Percentiles rank a stretch among this genome's conserved stretches.
Conservation (phyloP, 2,797 vertebrate species). For the Alfaro cultratus region DNA sequence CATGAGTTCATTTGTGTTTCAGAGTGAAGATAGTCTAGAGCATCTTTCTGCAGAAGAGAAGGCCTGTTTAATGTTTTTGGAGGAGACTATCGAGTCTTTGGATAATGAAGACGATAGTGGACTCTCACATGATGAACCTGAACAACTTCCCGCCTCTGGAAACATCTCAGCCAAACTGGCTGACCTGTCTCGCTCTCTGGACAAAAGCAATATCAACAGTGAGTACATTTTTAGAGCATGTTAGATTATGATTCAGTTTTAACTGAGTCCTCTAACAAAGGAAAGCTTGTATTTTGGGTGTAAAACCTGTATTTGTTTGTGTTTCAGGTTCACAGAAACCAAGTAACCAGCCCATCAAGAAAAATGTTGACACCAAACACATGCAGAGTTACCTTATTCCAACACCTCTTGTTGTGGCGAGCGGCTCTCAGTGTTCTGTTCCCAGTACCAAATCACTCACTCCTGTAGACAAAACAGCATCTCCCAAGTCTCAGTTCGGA, state of each 20-base stretch:
- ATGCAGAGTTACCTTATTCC: slow-evolving; percentile 73
- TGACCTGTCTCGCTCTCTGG: slow-evolving; percentile 67
- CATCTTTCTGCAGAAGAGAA: slow-evolving; percentile 92
- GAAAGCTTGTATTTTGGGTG: background rate
- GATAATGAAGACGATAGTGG: slow-evolving; percentile 88
- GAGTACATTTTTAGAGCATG: slow-evolving; percentile 41
- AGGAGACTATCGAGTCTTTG: slow-evolving; percentile 92
- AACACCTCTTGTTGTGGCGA: slow-evolving; percentile 74
- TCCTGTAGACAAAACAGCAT: slow-evolving; percentile 20
- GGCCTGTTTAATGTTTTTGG: slow-evolving; percentile 92
- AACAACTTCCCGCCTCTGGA: slow-evolving; percentile 56
- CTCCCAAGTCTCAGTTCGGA: slow-evolving; percentile 20
- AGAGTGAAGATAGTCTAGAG: slow-evolving; percentile 90
- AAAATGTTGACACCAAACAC: slow-evolving; percentile 39
- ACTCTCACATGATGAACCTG: slow-evolving; percentile 81
- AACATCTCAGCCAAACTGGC: slow-evolving; percentile 70
- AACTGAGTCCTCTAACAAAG: background rate
- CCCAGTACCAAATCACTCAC: slow-evolving; percentile 21
- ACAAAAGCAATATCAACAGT: slow-evolving; percentile 65
- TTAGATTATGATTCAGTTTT: background rate
- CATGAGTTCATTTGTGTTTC: slow-evolving; percentile 29
- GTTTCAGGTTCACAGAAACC: slow-evolving; percentile 55
- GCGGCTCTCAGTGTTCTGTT: slow-evolving; percentile 17
- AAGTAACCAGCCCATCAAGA: slow-evolving; percentile 28
- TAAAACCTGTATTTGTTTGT: slow-evolving; percentile 13